Evolutionary conservation across 2,888 invertebrate genomes (phyloP).

Genomic region (Drosophila prostipennis): DNA sequence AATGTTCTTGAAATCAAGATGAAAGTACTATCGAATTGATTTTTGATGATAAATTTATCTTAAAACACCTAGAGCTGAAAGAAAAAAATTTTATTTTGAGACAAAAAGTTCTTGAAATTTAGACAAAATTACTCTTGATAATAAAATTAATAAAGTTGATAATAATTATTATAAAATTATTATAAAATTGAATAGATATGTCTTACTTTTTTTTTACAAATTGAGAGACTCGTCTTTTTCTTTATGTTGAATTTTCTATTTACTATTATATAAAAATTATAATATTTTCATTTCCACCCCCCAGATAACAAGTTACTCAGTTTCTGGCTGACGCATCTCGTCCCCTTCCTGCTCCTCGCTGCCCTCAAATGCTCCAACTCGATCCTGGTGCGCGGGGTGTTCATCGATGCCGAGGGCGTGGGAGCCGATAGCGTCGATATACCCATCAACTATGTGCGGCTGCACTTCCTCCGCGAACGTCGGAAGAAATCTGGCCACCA

Average conservation of each 20-base stretch:
- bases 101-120: too few relatives aligned
- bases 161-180: too few relatives aligned
- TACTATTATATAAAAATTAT: not conserved
- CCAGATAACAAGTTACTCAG: constrained; percentile 90
- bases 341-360: constrained; percentile 90
- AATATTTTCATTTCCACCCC: not conserved
- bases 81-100: too few relatives aligned
- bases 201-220: too few relatives aligned
- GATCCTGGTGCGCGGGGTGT: constrained; percentile 93
- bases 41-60: too few relatives aligned
- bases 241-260: not conserved
- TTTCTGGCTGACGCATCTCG: constrained; percentile 91
- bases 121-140: too few relatives aligned
- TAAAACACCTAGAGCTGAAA: too few relatives aligned
- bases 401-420: constrained; percentile 93
- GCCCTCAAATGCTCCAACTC: constrained; percentile 94
- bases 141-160: too few relatives aligned
- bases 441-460: constrained; percentile 92
- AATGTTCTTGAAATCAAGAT: too few relatives aligned
- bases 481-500: constrained; percentile 85
- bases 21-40: too few relatives aligned
- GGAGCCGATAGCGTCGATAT: constrained; percentile 93
- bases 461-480: constrained; percentile 90
- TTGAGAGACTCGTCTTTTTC: too few relatives aligned
- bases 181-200: too few relatives aligned